Percentiles rank a stretch among this genome's conserved stretches.
Conservation (phyloP, 2,113 vertebrate species). For the Mirza zaza region DNA sequence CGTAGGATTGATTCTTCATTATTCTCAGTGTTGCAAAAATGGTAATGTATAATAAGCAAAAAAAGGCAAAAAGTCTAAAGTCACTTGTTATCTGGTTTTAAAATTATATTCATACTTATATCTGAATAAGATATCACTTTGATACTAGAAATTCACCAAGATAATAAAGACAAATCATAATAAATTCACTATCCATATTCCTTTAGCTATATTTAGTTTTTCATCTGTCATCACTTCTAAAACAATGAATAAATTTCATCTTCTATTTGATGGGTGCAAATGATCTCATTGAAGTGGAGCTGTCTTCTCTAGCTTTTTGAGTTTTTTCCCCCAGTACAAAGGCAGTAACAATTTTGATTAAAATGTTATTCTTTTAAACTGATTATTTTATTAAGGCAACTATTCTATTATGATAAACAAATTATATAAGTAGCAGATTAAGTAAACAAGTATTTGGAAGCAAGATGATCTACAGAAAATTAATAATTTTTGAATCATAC, state of each 20-base stretch:
- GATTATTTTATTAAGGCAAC: neutral
- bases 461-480: neutral
- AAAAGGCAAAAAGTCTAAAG: neutral
- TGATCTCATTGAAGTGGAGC: neutral
- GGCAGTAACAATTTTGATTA: neutral
- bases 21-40: constrained; percentile 17
- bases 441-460: neutral
- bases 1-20: neutral
- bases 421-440: neutral
- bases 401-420: neutral
- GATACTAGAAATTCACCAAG: neutral
- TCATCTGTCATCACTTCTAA: neutral
- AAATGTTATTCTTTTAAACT: neutral
- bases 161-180: neutral
- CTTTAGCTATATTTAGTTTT: neutral
- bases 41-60: neutral
- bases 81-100: neutral
- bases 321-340: neutral
- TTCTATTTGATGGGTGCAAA: neutral
- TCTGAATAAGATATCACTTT: neutral
- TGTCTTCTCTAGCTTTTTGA: neutral
- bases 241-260: neutral
- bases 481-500: neutral
- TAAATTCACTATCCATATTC: neutral
- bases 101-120: neutral